Evolutionary conservation across 2,888 invertebrate species (phyloP).

Genomic region (Cepaea hortensis): DNA sequence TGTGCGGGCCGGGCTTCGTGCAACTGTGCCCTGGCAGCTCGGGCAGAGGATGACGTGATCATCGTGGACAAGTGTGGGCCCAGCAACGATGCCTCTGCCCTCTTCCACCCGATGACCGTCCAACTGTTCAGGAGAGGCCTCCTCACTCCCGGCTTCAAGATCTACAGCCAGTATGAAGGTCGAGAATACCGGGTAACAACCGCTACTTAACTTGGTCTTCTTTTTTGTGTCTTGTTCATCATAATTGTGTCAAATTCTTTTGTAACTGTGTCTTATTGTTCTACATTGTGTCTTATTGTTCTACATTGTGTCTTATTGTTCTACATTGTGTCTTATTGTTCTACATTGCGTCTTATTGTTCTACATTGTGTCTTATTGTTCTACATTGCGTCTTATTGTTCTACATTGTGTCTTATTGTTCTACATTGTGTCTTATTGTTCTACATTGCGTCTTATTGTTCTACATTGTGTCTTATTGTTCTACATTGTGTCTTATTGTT

Average conservation of each 20-base stretch:
- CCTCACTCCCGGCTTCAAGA: slow-evolving; percentile 57
- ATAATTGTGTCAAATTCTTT: background rate
- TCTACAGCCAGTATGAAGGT: slow-evolving; percentile 56
- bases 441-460: no score
- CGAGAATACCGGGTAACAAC: slow-evolving; percentile 56
- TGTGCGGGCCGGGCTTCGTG: slow-evolving; percentile 56
- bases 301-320: no score
- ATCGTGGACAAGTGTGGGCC: slow-evolving; percentile 58
- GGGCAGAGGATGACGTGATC: slow-evolving; percentile 61
- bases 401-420: no score
- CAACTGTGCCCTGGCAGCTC: slow-evolving; percentile 60
- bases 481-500: no score
- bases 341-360: no score
- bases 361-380: no score
- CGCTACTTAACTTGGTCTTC: no score
- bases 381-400: no score
- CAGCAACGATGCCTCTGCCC: background rate
- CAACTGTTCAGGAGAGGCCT: slow-evolving; percentile 56
- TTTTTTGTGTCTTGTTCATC: background rate
- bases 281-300: no score
- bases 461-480: no score
- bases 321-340: no score
- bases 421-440: no score
- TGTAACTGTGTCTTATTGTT: background rate
- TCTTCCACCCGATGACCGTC: slow-evolving; percentile 55